Base-by-base conservation (phyloP, 2,888 invertebrate species). In the Xylophagus ater region DNA sequence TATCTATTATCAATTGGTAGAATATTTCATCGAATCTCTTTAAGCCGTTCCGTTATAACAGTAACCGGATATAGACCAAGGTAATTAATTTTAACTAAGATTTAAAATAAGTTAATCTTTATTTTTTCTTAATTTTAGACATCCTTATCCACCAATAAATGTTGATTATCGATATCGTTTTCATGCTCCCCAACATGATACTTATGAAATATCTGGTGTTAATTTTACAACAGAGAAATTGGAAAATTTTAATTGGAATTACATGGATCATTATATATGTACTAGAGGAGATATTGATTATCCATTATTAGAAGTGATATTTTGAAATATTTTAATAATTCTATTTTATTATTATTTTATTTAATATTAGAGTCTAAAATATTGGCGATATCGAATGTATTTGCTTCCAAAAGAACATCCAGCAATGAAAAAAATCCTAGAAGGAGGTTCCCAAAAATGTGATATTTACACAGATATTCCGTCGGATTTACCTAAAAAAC, bases 221-320 rank as follows among this genome's bases (percentile, higher is more conserved):
- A 84, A 89, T 29, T 96, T 96, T 62, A 83, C 84, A 2, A 90
- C 92, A 0, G 93, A 96, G 65, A 89, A 90, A 57, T 67, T 94
- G 37, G 96, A 96, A 65, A 90, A 86, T 51, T 96, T 87, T 60
- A 93, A 90, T 66, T 97, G 96, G 96, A 96, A 94, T 65, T 90
- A 92, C 58, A 75, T 96, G 68, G 96, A 97, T 66, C 88, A 93
- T 61, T 96, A 94, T 59, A 90, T 96, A 47, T 93, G 93, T 56
- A 90, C 90, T 1, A 72, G 90, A 43, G 94, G 94, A 1, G 92
- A 93, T 58, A 85, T 86, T 0, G 92, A 92, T 59, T 92, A 89
- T 67, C 74, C 80, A 20, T 68, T 93, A 19, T 81, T 80, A 45
- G 89, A 92, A 71, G 89, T 89, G 62, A 59, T 14, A 10, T 19